Percentiles rank a stretch among this genome's conserved stretches.
These are phyloP conservation scores for Harpagoxenus sublaevis DNA, from an alignment of 2,888 invertebrate genomes.

Conservation along the genomic window DNA sequence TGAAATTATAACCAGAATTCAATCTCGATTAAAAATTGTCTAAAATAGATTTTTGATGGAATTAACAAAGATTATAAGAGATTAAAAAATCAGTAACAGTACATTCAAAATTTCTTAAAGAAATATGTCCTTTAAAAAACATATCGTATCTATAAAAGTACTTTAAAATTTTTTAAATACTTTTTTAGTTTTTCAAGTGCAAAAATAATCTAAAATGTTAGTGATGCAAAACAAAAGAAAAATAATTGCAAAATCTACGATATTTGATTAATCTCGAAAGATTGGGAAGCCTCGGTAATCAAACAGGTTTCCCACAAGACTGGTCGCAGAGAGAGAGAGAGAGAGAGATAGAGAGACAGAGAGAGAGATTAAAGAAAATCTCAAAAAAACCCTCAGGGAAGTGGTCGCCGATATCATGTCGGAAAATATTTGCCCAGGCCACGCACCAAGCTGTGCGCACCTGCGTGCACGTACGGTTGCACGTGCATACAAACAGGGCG, in stretches of 20 bases:
- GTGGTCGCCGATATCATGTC: constrained; percentile 8
- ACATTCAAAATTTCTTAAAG: background rate
- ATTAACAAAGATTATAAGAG: background rate
- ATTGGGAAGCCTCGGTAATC: background rate
- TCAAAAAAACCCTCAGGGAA: background rate
- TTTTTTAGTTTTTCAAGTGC: background rate
- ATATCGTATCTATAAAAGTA: background rate
- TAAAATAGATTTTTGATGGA: background rate
- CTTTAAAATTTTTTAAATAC: background rate
- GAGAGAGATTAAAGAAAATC: background rate
- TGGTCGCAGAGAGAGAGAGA: background rate
- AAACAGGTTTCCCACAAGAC: constrained; percentile 7
- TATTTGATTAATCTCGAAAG: background rate
- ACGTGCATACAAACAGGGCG: constrained; percentile 43
- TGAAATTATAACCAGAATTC: background rate
- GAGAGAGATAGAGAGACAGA: background rate
- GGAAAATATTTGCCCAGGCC: constrained; percentile 47
- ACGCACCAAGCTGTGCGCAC: constrained; percentile 41
- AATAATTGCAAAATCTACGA: background rate
- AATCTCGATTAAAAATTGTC: background rate
- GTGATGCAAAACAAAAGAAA: background rate
- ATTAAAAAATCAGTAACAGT: background rate
- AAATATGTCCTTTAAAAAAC: background rate
- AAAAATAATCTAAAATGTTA: background rate
- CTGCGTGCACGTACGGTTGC: constrained; percentile 54